Percentiles rank a stretch among this genome's conserved stretches.
Evolutionary conservation across 1,140 invertebrate genomes (phyloP).

Genomic region (Drosophila yakuba): DNA sequence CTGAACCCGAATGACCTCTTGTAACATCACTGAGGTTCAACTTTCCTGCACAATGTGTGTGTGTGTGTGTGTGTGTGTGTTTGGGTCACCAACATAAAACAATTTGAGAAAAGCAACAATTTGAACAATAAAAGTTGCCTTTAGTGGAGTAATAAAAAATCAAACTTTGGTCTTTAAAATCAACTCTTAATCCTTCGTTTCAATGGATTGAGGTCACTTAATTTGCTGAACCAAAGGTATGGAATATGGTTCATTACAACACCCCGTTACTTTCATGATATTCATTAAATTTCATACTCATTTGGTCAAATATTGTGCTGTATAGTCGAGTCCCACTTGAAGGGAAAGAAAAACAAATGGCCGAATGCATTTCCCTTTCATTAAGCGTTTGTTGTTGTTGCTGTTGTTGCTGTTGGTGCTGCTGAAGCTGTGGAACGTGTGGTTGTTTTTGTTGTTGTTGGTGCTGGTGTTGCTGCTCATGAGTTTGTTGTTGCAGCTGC

Average conservation of each 20-base stretch:
- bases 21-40: background rate
- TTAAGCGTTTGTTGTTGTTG: conserved; percentile 35
- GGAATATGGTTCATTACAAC: no score
- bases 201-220: background rate
- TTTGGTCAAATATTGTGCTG: conserved; percentile 15
- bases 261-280: background rate
- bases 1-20: background rate
- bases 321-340: background rate
- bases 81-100: background rate
- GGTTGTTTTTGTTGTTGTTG: background rate
- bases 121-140: background rate
- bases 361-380: conserved; percentile 32
- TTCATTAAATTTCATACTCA: conserved; percentile 16
- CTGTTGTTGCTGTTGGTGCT: background rate
- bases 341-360: conserved; percentile 6
- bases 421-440: conserved; percentile 1
- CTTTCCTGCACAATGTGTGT: no score
- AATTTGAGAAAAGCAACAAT: background rate
- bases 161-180: background rate
- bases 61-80: no score
- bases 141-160: background rate
- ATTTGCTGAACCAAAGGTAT: background rate
- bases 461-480: background rate
- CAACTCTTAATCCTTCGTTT: background rate
- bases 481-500: conserved; percentile 40